phyloP scores from a whole-genome alignment of 2,797 vertebrate genomes.

The Antennarius maculatus region DNA sequence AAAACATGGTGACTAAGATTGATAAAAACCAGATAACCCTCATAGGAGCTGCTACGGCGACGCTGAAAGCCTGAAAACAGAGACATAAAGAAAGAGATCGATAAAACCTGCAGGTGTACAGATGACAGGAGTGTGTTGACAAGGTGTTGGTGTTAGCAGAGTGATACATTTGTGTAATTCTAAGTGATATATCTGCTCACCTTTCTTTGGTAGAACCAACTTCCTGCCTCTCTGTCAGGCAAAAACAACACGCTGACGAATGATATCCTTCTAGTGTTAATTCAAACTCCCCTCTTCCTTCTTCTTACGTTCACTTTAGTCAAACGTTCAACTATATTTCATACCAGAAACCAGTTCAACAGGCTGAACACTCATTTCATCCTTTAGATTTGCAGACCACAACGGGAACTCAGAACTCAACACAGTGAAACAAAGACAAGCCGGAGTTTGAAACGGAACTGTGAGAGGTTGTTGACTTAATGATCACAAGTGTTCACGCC shows the following conservation, averaged over 20 bases:
- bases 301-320: background rate
- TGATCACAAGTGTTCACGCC: too few species aligned
- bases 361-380: background rate
- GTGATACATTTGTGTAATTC: background rate
- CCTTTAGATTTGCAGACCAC: too few species aligned
- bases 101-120: background rate
- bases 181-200: background rate
- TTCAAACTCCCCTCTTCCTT: background rate
- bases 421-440: too few species aligned
- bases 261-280: background rate
- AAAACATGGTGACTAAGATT: background rate
- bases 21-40: accelerated
- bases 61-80: background rate
- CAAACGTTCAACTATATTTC: background rate
- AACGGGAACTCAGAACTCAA: too few species aligned
- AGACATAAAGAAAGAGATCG: background rate
- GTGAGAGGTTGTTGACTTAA: too few species aligned
- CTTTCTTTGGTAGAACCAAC: background rate
- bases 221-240: background rate
- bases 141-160: background rate
- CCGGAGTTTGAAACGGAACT: too few species aligned
- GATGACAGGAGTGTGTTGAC: background rate
- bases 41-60: slow-evolving; percentile 37
- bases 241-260: too few species aligned
- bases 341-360: slow-evolving; percentile 11